Evolutionary conservation across 1,140 invertebrate species (phyloP), one percentile per base, ranked within the genome.

Genomic region (Eupeodes corollae): DNA sequence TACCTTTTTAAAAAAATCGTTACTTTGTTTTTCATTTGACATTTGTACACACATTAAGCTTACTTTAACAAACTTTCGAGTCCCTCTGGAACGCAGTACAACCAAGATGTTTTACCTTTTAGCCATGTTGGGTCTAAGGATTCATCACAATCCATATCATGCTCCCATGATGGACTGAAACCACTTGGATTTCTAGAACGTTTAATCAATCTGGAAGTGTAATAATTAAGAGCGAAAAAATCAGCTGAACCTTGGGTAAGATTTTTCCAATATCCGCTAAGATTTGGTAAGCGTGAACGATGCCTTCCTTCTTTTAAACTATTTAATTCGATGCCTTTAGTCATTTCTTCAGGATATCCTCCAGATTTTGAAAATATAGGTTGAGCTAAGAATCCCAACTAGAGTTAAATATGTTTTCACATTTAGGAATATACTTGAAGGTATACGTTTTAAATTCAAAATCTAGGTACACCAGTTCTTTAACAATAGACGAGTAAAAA

Each of bases 341-440:
- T 71, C 75, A 84, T 78, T 0, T 76, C 46, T 16, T 56, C 49
- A 1, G 82, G 79, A 61, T 83, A 84, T 57, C 82, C 77, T 0
- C 82, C 81, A 0, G 63, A 50, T 44, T 59, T 43, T 0, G 72
- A 73, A 63, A 76, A 77, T 47, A 83, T 75, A n/a, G 79, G 78
- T 57, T 83, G 63, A 0, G 75, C 72, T 44, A 74, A 74, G 79
- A 79, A 82, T 11, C 82, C 82, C 35, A 74, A 67, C 75, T 78
- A 26, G 8, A 26, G 8, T 26, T 3, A 26, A 26, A 26, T 5
- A 26, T 5, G 8, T 26, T 8, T 26, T 5, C 8, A 26, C 3
- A 26, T 26, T 26, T 26, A 3, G 21, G 8, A 26, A 3, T 26
- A 3, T 26, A 5, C 8, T 26, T 8, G 21, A 5, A 26, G 21